These are phyloP conservation scores for Onychomys torridus DNA, from an alignment of 2,797 vertebrate genomes.

Conservation along the genomic window DNA sequence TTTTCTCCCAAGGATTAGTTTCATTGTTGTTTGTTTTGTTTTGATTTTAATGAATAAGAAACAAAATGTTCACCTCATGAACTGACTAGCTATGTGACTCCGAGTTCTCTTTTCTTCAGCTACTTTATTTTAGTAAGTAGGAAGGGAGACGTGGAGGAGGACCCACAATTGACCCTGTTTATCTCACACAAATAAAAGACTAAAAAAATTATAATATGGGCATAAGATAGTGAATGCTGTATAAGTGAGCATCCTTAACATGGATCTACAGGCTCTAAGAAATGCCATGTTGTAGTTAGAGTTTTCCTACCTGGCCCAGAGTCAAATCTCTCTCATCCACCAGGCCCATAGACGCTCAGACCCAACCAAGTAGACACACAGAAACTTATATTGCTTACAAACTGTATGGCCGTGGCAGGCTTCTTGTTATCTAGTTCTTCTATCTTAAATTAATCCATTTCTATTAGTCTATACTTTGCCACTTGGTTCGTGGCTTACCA, in stretches of 20 bases:
- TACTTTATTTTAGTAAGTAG: slow-evolving; percentile 29
- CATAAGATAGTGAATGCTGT: not conserved
- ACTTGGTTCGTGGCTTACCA: no score
- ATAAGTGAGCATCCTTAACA: not conserved
- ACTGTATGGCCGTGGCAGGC: no score
- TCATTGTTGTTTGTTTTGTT: not conserved
- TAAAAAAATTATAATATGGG: not conserved
- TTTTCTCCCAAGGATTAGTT: not conserved
- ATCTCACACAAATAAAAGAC: not conserved
- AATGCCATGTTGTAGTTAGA: no score
- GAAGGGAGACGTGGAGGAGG: no score
- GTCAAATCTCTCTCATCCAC: no score
- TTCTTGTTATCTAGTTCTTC: no score
- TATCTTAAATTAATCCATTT: no score
- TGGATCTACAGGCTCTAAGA: not conserved
- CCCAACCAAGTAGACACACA: no score
- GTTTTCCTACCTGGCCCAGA: no score
- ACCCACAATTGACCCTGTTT: not conserved
- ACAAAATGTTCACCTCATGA: not conserved
- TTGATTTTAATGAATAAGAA: not conserved
- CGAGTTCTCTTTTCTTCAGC: not conserved
- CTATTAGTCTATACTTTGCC: no score
- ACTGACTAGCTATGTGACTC: not conserved
- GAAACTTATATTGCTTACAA: no score
- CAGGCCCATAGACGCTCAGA: no score